Evolutionary conservation across 2,113 vertebrate genomes (phyloP), one percentile per base, ranked within the genome.

Genomic region (Nothoprocta pentlandii): DNA sequence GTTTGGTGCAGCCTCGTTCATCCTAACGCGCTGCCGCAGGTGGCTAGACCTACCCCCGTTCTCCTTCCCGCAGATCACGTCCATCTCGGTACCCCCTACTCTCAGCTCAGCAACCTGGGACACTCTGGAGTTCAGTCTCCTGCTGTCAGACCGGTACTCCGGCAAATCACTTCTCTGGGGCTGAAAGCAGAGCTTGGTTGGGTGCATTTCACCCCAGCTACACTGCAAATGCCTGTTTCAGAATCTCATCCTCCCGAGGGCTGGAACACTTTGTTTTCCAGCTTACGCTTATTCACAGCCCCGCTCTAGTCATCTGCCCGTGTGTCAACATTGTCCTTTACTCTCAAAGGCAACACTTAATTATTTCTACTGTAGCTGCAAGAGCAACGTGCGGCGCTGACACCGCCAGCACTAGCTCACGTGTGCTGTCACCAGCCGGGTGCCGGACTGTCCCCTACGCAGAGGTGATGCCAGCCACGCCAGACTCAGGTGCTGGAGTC

Each of bases 401-500:
- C 47, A 64, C 53, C 71, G 23, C 41, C 78, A 78, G 73, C 59
- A 88, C 87, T 74, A 4, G 30, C 59, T 86, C 22, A 56, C 66
- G 73, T 2, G 2, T 1, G 17, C 84, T 76, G 47, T 87, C 34
- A 0, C 62, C 71, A 82, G 74, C 58, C 23, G 5, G 90, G 90
- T 25, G 49, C 13, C 25, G 0, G 32, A 63, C n/a, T 80, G 53
- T 20, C 58, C 61, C 73, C 34, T 32, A n/a, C 92, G 79, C 68
- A 94, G 54, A 39, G 42, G 78, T 62, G 46, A 54, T 88, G 62
- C 22, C 13, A 1, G 84, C 39, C 61, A 44, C 61, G 56, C 82
- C 88, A 95, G 90, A 71, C 85, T 69, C 14, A 77, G 46, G 56
- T 88, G 92, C 95, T 49, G 44, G 59, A 47, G 83, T 91, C 69